Percentiles rank a stretch among this genome's conserved stretches.
phyloP scores from a whole-genome alignment of 2,113 vertebrate species.

The Sterrhoptilus dennistouni region DNA sequence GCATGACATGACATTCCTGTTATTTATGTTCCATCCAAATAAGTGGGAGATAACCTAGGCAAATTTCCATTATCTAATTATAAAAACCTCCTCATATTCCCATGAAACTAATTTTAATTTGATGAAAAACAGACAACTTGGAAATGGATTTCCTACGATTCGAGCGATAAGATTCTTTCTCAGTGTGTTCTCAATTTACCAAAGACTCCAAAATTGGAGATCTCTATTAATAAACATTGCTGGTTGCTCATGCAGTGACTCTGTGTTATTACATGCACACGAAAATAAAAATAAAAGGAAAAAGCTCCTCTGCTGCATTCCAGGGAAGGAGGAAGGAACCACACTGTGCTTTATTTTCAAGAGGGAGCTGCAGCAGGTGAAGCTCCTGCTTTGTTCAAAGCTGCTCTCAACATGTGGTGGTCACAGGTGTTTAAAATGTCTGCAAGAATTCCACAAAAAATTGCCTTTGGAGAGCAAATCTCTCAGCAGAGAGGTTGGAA shows the following conservation, averaged over 20 bases:
- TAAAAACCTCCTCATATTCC: slow-evolving; percentile 72
- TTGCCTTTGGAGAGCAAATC: background rate
- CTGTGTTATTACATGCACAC: background rate
- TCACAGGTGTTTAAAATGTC: background rate
- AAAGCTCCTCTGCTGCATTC: background rate
- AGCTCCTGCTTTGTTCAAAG: background rate
- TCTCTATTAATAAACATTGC: slow-evolving; percentile 67
- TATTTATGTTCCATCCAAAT: slow-evolving; percentile 63
- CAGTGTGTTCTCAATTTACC: slow-evolving; percentile 69
- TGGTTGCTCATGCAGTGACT: slow-evolving; percentile 23
- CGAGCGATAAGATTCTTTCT: slow-evolving; percentile 63
- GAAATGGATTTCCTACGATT: slow-evolving; percentile 66
- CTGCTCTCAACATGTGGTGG: rapidly evolving
- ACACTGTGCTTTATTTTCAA: background rate
- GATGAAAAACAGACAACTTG: slow-evolving; percentile 72
- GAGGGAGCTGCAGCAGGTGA: background rate
- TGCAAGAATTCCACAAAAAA: background rate
- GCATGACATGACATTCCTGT: slow-evolving; percentile 45
- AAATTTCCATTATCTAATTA: slow-evolving; percentile 77
- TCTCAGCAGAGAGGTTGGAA: background rate
- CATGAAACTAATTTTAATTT: slow-evolving; percentile 76
- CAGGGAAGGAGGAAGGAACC: background rate
- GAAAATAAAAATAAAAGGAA: background rate
- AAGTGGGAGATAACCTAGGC: slow-evolving; percentile 61
- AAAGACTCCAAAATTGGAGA: slow-evolving; percentile 63